Conservation (phyloP, 2,113 vertebrate genomes). For the Hemiprocne comata region DNA sequence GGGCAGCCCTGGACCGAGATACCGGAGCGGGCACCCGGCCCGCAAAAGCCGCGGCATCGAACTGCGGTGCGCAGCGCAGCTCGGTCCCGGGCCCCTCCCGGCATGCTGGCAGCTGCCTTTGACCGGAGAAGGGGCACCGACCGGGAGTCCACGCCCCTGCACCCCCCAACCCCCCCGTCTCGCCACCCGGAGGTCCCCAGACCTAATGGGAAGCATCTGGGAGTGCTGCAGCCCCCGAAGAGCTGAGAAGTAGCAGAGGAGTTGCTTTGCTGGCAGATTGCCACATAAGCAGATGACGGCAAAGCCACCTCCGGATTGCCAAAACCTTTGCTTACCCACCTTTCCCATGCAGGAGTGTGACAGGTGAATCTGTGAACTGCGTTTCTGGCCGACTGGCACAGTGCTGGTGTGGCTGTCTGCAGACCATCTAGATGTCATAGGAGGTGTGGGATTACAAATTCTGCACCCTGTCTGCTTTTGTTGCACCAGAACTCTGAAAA, state of each 20-base stretch:
- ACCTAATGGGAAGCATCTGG: accelerated
- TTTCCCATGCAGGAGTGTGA: accelerated
- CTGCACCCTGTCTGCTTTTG: background rate
- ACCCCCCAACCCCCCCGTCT: no score
- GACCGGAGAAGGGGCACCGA: no score
- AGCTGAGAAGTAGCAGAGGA: background rate
- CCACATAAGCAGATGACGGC: background rate
- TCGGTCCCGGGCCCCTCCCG: no score
- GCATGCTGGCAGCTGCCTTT: no score
- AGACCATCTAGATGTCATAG: accelerated
- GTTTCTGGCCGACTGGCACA: accelerated
- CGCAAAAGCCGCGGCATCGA: no score
- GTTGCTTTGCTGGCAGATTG: background rate
- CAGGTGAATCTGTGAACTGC: background rate
- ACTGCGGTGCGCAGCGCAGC: no score
- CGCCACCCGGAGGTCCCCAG: no score
- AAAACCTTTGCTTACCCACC: accelerated
- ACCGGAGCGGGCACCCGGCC: no score
- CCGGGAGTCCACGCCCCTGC: no score
- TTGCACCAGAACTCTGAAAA: background rate
- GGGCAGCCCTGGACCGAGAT: background rate
- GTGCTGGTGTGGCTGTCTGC: accelerated
- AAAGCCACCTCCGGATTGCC: accelerated
- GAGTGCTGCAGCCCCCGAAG: background rate
- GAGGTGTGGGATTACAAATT: background rate